A percentile compares a stretch with the other conserved stretches of the same genome.
Evolutionary conservation across 2,113 vertebrate genomes (phyloP).

Genomic region (Grammomys surdaster): DNA sequence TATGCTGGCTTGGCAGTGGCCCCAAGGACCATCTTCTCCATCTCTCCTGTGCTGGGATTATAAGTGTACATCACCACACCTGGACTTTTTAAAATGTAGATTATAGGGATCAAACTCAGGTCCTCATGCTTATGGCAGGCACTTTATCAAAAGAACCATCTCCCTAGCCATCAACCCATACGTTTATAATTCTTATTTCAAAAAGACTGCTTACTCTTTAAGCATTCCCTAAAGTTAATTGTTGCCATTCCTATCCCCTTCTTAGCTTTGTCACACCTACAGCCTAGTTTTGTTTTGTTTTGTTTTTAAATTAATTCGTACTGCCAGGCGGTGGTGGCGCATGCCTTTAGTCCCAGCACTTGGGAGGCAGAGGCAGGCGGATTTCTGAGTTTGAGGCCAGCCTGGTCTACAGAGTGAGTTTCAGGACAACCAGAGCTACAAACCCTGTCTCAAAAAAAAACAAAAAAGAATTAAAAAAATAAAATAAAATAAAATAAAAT

Average conservation of each 20-base stretch:
- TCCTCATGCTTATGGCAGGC: not conserved
- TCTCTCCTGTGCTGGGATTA: not conserved
- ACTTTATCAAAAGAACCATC: too few species aligned
- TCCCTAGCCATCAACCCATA: conserved; percentile 40
- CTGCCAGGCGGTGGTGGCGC: too few species aligned
- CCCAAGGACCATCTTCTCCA: not conserved
- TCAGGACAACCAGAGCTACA: too few species aligned
- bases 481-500: not conserved
- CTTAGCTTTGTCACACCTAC: not conserved
- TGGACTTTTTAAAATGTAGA: not conserved
- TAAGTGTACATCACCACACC: not conserved
- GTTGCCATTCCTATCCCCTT: not conserved
- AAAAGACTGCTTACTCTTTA: conserved; percentile 3
- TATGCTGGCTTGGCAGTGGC: not conserved
- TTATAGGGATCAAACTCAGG: not conserved
- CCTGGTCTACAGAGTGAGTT: too few species aligned
- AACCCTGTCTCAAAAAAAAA: too few species aligned
- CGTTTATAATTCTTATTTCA: conserved; percentile 42
- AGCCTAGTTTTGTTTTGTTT: not conserved
- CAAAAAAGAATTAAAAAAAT: too few species aligned
- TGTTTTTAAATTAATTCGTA: not conserved
- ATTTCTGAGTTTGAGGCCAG: too few species aligned
- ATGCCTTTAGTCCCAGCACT: too few species aligned
- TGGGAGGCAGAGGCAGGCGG: too few species aligned
- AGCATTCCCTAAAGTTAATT: not conserved